phyloP scores from a whole-genome alignment of 2,888 invertebrate species.

The Hirtodrosophila trivittata region DNA sequence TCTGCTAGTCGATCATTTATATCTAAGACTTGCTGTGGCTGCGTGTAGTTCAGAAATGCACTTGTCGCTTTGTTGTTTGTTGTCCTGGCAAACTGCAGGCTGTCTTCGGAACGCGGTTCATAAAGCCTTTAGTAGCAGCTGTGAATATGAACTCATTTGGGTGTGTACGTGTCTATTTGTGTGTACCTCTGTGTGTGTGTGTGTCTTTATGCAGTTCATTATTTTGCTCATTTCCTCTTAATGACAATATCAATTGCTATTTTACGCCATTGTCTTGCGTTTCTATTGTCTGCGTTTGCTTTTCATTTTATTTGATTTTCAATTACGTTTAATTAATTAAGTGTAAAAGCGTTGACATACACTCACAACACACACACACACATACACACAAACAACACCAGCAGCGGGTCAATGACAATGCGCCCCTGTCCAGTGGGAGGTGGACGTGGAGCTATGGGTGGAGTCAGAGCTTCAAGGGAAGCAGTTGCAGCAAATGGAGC shows the following conservation, averaged over 20 bases:
- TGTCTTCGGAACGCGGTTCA: slow-evolving; percentile 53
- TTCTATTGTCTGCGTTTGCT: slow-evolving; percentile 67
- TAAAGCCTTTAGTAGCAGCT: slow-evolving; percentile 64
- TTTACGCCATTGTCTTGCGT: slow-evolving; percentile 69
- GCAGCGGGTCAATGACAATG: too few species aligned
- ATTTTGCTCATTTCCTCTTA: slow-evolving; percentile 76
- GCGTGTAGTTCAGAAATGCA: slow-evolving; percentile 26
- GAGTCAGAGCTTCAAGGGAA: background rate
- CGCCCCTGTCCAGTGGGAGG: too few species aligned
- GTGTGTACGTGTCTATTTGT: background rate
- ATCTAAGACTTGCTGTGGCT: background rate
- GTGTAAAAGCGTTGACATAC: slow-evolving; percentile 65
- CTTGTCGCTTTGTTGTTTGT: slow-evolving; percentile 34
- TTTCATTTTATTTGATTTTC: slow-evolving; percentile 73
- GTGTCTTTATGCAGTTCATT: slow-evolving; percentile 54
- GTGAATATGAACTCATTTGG: slow-evolving; percentile 45
- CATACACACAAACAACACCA: slow-evolving; percentile 1
- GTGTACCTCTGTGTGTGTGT: background rate
- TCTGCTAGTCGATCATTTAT: background rate
- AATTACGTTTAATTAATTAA: slow-evolving; percentile 77
- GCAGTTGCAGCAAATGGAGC: slow-evolving; percentile 50
- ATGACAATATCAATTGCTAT: slow-evolving; percentile 77
- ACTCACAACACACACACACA: slow-evolving; percentile 14
- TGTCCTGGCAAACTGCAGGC: slow-evolving; percentile 28
- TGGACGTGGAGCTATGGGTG: too few species aligned